Base-by-base conservation (phyloP, 2,888 invertebrate genomes). In the Chymomyza fuscimana region DNA sequence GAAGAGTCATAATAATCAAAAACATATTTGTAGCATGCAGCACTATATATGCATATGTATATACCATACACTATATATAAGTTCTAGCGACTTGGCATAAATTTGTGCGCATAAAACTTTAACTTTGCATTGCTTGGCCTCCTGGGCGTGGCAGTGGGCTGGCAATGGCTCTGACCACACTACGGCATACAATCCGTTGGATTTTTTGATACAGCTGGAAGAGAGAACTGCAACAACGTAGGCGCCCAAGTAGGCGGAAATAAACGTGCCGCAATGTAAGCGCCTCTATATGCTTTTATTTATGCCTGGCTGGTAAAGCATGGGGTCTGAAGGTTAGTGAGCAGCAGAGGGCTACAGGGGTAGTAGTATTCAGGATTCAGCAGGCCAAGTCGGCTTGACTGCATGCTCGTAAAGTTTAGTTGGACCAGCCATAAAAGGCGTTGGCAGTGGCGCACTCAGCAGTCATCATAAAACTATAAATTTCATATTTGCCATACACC, bases 391-490 rank as follows among this genome's bases (percentile, higher is more conserved):
- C 51, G 58, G 72, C 58, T 65, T 65, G 69, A 72, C 72, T 74
- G 56, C 22, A 68, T 70, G 82, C 77, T 87, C 86, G 84, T 87
- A 87, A 86, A 87, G 84, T 83, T 86, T 79, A 78, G 87, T 80
- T 81, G 80, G 86, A 84, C 77, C 78, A 76, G 81, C 84, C 86
- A 80, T 81, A 81, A 81, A 85, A 80, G 81, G 86, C 81, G 87
- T 81, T 85, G 82, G 81, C 88, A 81, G 83, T 80, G 82, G 76
- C 81, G 88, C 78, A 86, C 87, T 87, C 87, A 88, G 79, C 86
- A 89, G 88, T 87, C 89, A 89, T 89, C 89, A 89, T 87, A 89
- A 89, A 88, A 88, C 88, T 86, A 88, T 88, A 88, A 89, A 88
- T 88, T 88, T 86, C 86, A 81, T 87, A 88, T 89, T 89, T 88